Percentiles rank a stretch among this genome's conserved stretches.
phyloP scores from a whole-genome alignment of 2,797 vertebrate genomes.

The Cyprinella venusta region DNA sequence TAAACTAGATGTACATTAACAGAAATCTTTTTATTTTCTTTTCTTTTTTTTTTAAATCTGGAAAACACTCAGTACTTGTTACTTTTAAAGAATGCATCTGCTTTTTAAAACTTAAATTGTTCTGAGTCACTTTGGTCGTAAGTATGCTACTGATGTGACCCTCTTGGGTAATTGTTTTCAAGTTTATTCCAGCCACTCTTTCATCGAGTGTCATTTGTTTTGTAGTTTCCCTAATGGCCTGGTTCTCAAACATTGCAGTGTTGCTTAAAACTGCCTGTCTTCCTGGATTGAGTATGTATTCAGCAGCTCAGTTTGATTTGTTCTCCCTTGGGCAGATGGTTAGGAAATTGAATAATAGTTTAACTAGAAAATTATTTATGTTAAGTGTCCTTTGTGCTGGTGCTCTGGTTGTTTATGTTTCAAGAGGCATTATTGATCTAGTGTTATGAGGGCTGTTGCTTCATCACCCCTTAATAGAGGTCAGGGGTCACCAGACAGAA shows the following conservation, averaged over 20 bases:
- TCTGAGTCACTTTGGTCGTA: background rate
- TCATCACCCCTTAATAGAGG: constrained; percentile 15
- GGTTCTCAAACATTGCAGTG: constrained; percentile 46
- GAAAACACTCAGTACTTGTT: background rate
- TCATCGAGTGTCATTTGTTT: constrained; percentile 48
- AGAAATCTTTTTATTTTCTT: background rate
- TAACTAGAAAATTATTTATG: background rate
- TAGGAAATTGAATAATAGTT: constrained; percentile 14
- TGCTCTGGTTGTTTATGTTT: background rate
- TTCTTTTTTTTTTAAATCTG: background rate
- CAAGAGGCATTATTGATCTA: background rate
- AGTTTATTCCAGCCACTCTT: constrained; percentile 46
- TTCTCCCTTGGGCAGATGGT: constrained; percentile 11
- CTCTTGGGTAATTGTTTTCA: constrained; percentile 48
- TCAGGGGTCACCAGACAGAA: constrained; percentile 25
- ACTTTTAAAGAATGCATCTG: background rate
- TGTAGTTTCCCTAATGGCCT: constrained; percentile 48
- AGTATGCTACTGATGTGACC: constrained; percentile 22
- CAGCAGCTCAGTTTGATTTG: constrained; percentile 30
- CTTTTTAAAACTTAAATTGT: constrained; percentile 14
- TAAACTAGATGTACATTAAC: background rate
- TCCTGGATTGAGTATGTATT: constrained; percentile 42
- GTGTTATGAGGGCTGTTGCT: background rate
- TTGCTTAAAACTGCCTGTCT: constrained; percentile 47
- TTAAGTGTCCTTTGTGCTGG: constrained; percentile 14